Percentiles rank a stretch among this genome's conserved stretches.
These are phyloP conservation scores for Diplazon laetatorius DNA, from an alignment of 2,888 invertebrate genomes.

Conservation along the genomic window DNA sequence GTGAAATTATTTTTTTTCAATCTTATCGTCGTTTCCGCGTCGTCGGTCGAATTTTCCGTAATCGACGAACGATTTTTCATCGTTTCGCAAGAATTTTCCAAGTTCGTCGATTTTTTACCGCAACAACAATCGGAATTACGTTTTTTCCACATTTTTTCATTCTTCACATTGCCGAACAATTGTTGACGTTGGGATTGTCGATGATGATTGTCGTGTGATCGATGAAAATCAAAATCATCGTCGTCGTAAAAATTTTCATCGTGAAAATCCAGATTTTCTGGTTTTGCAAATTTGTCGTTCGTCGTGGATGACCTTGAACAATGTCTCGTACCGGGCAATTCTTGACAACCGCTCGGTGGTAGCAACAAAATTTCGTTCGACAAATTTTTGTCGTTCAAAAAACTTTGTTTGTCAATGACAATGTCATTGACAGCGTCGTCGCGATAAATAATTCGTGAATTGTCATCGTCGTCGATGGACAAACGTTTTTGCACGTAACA, in stretches of 20 bases:
- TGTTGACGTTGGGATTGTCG: constrained; percentile 8
- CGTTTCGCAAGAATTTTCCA: background rate
- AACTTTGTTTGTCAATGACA: too few species aligned
- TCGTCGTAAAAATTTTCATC: background rate
- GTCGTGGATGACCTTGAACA: constrained; percentile 11
- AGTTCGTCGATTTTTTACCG: constrained; percentile 16
- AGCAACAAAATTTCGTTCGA: constrained; percentile 54
- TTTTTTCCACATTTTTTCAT: constrained; percentile 30
- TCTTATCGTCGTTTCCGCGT: too few species aligned
- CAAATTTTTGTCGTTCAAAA: constrained; percentile 6
- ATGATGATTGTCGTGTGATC: background rate
- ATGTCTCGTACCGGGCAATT: constrained; percentile 74
- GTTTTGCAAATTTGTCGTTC: background rate
- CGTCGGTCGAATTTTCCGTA: constrained; percentile 6
- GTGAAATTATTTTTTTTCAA: too few species aligned
- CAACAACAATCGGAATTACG: constrained; percentile 57
- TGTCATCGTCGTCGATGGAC: constrained; percentile 55
- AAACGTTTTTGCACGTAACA: constrained; percentile 70
- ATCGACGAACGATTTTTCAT: too few species aligned
- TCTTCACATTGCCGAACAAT: constrained; percentile 18
- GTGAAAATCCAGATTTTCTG: background rate
- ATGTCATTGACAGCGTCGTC: background rate
- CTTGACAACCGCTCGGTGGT: constrained; percentile 78
- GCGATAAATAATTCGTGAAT: constrained; percentile 32
- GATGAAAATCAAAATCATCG: constrained; percentile 2